Conservation (phyloP, 1,140 invertebrate genomes). For the Drosophila persimilis region DNA sequence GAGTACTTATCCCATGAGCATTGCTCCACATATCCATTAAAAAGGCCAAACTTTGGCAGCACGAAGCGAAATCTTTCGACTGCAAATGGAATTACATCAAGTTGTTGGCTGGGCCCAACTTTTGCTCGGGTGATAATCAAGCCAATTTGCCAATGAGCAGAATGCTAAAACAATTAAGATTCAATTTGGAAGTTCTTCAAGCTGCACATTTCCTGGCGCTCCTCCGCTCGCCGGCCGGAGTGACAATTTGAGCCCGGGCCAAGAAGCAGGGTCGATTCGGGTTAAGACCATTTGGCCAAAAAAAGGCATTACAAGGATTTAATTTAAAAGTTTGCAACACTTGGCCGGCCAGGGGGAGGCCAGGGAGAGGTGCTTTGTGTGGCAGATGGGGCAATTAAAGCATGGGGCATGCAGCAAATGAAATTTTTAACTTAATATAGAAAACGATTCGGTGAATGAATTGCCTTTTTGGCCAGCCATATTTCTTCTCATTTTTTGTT, state of each 20-base stretch:
- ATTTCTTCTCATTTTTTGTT: slow-evolving; percentile 25
- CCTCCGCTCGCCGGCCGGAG: slow-evolving; percentile 1
- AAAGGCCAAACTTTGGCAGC: background rate
- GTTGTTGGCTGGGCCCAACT: slow-evolving; percentile 8
- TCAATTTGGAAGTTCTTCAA: slow-evolving; percentile 58
- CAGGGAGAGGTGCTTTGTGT: background rate
- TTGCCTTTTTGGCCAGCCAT: slow-evolving; percentile 9
- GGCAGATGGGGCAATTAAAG: slow-evolving; percentile 39
- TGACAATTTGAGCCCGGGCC: slow-evolving; percentile 41
- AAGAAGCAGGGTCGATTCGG: slow-evolving; percentile 5
- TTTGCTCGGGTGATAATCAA: slow-evolving; percentile 17
- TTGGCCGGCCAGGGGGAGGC: slow-evolving; percentile 15
- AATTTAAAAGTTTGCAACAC: slow-evolving; percentile 67
- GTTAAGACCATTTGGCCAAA: slow-evolving; percentile 50
- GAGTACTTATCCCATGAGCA: background rate
- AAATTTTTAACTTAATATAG: slow-evolving; percentile 72
- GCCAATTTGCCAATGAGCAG: slow-evolving; percentile 58
- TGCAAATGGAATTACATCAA: slow-evolving; percentile 16
- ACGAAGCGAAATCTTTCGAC: slow-evolving; percentile 11
- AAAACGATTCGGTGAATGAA: slow-evolving; percentile 37
- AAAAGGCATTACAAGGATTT: slow-evolving; percentile 59
- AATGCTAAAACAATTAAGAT: slow-evolving; percentile 65
- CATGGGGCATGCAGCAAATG: slow-evolving; percentile 59
- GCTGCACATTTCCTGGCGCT: slow-evolving; percentile 44
- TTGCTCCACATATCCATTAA: slow-evolving; percentile 14